Percentiles rank a stretch among this genome's conserved stretches.
Evolutionary conservation across 2,113 vertebrate species (phyloP).

Genomic region (Chamaetylas fuelleborni): DNA sequence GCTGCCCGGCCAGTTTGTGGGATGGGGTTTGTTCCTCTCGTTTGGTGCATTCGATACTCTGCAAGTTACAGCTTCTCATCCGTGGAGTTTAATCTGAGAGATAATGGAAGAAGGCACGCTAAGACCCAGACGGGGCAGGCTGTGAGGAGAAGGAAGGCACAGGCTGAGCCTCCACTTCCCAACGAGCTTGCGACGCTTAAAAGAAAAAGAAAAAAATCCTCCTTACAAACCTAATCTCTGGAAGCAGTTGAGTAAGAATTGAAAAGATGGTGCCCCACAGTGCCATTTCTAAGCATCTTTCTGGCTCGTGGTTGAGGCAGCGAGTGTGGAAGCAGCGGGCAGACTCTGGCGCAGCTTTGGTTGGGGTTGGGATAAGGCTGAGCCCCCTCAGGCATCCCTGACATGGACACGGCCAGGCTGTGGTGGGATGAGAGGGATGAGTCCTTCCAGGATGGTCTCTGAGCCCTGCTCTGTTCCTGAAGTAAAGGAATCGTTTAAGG

Average conservation of each 20-base stretch:
- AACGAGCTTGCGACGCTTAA: not conserved
- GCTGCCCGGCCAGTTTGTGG: not conserved
- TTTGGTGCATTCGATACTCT: fast-evolving
- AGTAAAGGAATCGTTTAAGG: not conserved
- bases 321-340: not conserved
- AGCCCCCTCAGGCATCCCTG: not conserved
- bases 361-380: not conserved
- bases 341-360: not conserved
- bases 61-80: not conserved
- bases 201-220: not conserved
- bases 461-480: not conserved
- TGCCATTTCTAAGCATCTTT: not conserved
- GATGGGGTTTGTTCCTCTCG: not conserved
- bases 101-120: not conserved
- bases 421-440: not conserved
- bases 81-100: not conserved
- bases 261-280: conserved; percentile 19
- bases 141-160: not conserved
- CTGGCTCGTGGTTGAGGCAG: not conserved
- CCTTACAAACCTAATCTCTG: conserved; percentile 6
- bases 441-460: not conserved
- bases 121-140: not conserved
- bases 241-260: not conserved
- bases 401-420: fast-evolving
- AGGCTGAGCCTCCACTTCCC: not conserved